A percentile compares a stretch with the other conserved stretches of the same genome.
Evolutionary conservation across 2,113 vertebrate species (phyloP).

Genomic region (Terrapene triunguis): DNA sequence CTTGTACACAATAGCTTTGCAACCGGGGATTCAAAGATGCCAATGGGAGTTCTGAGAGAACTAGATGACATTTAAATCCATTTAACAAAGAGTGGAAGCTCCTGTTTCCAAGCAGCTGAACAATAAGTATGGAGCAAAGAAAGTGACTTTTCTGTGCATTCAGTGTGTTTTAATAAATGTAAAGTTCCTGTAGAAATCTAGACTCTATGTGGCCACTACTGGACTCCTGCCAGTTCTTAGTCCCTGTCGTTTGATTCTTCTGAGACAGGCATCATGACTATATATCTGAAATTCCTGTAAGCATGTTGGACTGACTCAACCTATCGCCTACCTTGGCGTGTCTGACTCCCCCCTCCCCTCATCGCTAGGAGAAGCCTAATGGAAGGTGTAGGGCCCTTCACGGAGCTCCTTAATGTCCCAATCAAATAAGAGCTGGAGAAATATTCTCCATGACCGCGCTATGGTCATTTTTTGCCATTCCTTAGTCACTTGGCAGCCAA

Average conservation of each 20-base stretch:
- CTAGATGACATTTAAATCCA: rapidly evolving
- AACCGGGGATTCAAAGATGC: not conserved
- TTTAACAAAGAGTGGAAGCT: not conserved
- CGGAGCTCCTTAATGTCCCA: conserved; percentile 50
- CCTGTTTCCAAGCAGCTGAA: not conserved
- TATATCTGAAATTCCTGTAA: conserved; percentile 34
- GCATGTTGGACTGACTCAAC: conserved; percentile 27
- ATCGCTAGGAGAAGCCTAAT: not conserved
- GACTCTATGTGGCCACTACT: not conserved
- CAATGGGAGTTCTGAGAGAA: not conserved
- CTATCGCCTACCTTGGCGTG: conserved; percentile 17
- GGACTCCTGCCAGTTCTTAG: not conserved
- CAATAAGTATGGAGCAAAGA: conserved; percentile 12
- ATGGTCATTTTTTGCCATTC: conserved; percentile 80
- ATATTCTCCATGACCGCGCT: conserved; percentile 73
- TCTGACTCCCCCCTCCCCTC: conserved; percentile 6
- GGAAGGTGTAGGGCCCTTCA: conserved; percentile 56
- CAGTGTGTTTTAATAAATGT: not conserved
- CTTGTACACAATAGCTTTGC: not conserved
- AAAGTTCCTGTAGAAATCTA: conserved; percentile 15
- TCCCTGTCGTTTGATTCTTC: conserved; percentile 46
- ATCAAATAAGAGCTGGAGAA: conserved; percentile 64
- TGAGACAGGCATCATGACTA: conserved; percentile 42
- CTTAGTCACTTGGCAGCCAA: conserved; percentile 79
- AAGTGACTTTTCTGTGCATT: not conserved